Evolutionary conservation across 1,140 invertebrate genomes (phyloP), one percentile per base, ranked within the genome.

Genomic region (Ericerus pela): DNA sequence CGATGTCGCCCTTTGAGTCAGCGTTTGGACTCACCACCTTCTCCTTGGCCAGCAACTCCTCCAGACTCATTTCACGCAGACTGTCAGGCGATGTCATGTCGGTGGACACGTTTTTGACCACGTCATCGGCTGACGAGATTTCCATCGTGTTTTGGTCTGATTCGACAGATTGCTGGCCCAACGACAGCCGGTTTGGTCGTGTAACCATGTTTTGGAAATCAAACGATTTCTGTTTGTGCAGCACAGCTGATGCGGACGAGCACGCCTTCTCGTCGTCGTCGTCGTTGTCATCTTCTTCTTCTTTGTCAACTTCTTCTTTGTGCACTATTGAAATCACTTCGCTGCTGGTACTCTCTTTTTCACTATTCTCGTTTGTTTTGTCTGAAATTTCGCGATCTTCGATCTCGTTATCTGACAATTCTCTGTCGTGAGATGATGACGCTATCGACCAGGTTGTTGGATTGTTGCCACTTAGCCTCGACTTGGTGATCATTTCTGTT

Each of bases 101-200:
- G 41, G 41, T 47, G 4, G 41, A 47, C 26, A 24, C 41, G 41
- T 47, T 47, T 47, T 47, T 47, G 20, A 47, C 26, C 8, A 47
- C 41, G 41, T 47, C 41, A 16, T 47, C 41, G 16, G 41, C 41
- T 47, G 41, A 47, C 26, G 41, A 47, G 8, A 47, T 47, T 24
- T 47, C 41, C 41, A 47, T 8, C 2, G 41, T 47, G 41, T 47
- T 47, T 47, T 47, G 41, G 22, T 47, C 41, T 2, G 41, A 47
- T 47, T 47, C 41, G 3, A 47, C 26, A 5, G 41, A 47, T 14
- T 24, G 22, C 26, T 47, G 41, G 16, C 41, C 41, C 2, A 47
- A 20, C 8, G 41, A 47, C 11, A 47, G 16, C 26, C 41, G 3
- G 14, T 47, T 47, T 47, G 41, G 41, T 24, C 16, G 22, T n/a